Base-by-base conservation (phyloP, 2,113 vertebrate genomes). In the Pomatostomus ruficeps region DNA sequence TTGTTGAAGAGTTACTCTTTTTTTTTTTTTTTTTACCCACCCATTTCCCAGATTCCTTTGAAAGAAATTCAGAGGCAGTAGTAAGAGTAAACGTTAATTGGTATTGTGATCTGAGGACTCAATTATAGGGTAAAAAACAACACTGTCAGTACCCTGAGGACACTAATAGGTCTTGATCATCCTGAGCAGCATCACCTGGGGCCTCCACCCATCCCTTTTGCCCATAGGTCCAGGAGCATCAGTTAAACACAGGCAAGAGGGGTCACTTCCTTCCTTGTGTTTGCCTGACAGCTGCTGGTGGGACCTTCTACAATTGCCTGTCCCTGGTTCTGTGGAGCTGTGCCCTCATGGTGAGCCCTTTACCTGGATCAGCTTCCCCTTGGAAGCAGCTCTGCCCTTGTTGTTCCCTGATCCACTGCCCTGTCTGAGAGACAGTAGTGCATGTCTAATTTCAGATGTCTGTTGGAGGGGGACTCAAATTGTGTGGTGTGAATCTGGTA, bases 241-340 rank as follows among this genome's bases (percentile, higher is more conserved):
- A 54, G 66, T 76, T 90, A 76, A 85, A 36, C 31, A 16, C 35
- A 52, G 52, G 14, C 7, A 10, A 43, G 25, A 18, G 3, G 3
- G 0, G 3, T 4, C 15, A 0, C 9, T 4, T 8, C 3, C 2
- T 5, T 61, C 35, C 9, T 46, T 61, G 24, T 8, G 16, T 63
- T 54, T 78, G 26, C 35, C 19, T 51, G 43, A 15, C 1, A 22
- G 1, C 15, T 33, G 48, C 66, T 63, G 52, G 19, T 40, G 13
- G 22, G 11, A 66, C 9, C 14, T 25, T 13, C 63, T 85, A 49
- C 22, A n/a, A 4, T 7, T 4, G 4, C 31, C 45, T 22, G 15
- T 15, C 11, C 23, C 55, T 58, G 55, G 17, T 12, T 59, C 46
- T 33, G 25, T 1, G 21, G 49, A 54, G 21, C 62, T 76, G 36